Base-by-base conservation (phyloP, 2,797 vertebrate species). In the Platalea minor region DNA sequence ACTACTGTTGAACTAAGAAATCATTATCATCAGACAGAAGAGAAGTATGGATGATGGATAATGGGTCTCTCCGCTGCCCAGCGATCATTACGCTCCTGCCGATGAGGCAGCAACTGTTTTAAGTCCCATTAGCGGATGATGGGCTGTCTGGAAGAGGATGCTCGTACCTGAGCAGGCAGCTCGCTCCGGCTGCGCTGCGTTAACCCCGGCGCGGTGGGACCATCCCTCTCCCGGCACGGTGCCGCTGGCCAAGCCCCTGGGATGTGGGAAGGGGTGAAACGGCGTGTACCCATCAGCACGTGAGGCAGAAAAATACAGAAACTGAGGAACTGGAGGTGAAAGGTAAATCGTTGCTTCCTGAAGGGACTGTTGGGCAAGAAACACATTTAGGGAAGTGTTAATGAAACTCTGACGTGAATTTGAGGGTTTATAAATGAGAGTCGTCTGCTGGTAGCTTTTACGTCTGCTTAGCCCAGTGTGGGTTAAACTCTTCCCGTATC, bases 101-200 rank as follows among this genome's bases (percentile, higher is more conserved):
- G 95, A 97, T 97, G 96, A 98, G 96, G 98, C 97, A 97, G 97
- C 88, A 92, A 97, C 97, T 96, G 97, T 96, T 98, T 98, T 97
- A 97, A 98, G 97, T 97, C 96, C 98, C 98, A 98, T 98, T 98
- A 98, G 98, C 72, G 33, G 92, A 94, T 97, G 98, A 98, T 97
- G 97, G 97, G 97, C 97, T 98, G 97, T 97, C 97, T 98, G 98
- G 96, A 97, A 97, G 97, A 97, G 97, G 96, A 98, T 97, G 96
- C 95, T 96, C 73, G 4, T 81, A 96, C 95, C 94, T 85, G 94
- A 94, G 97, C 94, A 92, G 95, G 96, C 94, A 97, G 95, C 96
- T 97, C 59, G 31, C 94, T 94, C 95, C n/a, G 80, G 93, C 92
- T 93, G 93, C 33, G 46, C 75, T 54, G 79, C 17, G 60, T 97